Evolutionary conservation across 2,888 invertebrate genomes (phyloP).

Genomic region (Aspidapion aeneum): DNA sequence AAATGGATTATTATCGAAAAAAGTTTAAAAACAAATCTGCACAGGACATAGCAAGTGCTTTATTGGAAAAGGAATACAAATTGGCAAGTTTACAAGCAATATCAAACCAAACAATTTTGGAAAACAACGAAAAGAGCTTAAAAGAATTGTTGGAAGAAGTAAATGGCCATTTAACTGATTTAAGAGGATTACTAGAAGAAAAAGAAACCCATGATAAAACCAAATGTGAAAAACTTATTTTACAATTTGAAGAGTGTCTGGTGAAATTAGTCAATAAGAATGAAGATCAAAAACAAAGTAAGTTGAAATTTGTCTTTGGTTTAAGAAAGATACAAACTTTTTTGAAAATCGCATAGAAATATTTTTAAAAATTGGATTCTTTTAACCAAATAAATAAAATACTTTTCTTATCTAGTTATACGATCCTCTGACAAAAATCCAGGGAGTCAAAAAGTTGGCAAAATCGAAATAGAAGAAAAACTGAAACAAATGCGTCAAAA

Average conservation of each 20-base stretch:
- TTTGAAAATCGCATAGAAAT: too few species aligned
- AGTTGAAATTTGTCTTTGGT: too few species aligned
- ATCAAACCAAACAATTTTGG: constrained; percentile 17
- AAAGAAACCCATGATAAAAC: constrained; percentile 7
- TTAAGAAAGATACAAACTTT: too few species aligned
- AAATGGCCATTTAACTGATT: constrained; percentile 20
- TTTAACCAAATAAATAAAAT: too few species aligned
- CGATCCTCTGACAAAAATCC: too few species aligned
- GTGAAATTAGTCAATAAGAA: constrained; percentile 15
- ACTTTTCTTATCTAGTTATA: too few species aligned
- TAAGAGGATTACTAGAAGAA: constrained; percentile 10
- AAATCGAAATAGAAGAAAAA: constrained; percentile 29
- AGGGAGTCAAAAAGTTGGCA: constrained; percentile 8
- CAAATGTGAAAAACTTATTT: constrained; percentile 15
- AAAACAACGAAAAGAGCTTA: constrained; percentile 19
- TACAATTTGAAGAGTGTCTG: constrained; percentile 19
- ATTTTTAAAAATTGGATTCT: too few species aligned
- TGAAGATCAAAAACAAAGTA: neutral
- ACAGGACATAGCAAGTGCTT: constrained; percentile 2
- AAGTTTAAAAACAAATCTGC: constrained; percentile 13
- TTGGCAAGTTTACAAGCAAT: constrained; percentile 25
- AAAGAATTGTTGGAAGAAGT: constrained; percentile 22
- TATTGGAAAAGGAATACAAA: constrained; percentile 23
- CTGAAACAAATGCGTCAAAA: constrained; percentile 27
- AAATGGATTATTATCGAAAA: constrained; percentile 26